Conservation (phyloP, 2,888 invertebrate genomes). For the Drosophila eohydei region DNA sequence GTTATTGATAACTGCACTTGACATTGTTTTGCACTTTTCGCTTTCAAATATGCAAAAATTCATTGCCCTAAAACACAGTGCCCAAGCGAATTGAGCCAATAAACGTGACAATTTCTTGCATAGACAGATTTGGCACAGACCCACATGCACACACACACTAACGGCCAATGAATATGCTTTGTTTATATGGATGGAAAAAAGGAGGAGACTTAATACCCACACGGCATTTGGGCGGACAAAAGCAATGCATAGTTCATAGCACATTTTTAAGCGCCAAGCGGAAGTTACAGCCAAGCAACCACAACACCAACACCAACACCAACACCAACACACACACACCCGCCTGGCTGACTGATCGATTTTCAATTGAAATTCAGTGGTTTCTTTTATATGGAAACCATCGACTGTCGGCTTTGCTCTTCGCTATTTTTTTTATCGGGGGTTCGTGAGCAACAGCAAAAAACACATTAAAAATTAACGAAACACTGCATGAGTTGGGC, state of each 20-base stretch:
- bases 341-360: constrained; percentile 64
- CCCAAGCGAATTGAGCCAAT: constrained; percentile 46
- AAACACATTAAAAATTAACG: neutral
- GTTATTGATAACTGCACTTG: constrained; percentile 38
- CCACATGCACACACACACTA: constrained; percentile 14
- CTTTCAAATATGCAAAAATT: constrained; percentile 43
- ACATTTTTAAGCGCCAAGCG: constrained; percentile 59
- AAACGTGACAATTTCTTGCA: constrained; percentile 64
- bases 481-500: neutral
- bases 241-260: constrained; percentile 66
- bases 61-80: constrained; percentile 48
- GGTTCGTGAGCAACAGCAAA: constrained; percentile 8
- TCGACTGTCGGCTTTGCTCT: constrained; percentile 35
- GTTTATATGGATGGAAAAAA: constrained; percentile 47
- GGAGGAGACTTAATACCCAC: constrained; percentile 37
- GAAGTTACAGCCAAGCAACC: constrained; percentile 57
- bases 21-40: constrained; percentile 51
- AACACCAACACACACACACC: constrained; percentile 12
- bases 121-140: constrained; percentile 46
- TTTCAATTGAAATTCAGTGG: constrained; percentile 77
- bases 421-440: constrained; percentile 18
- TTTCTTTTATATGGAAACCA: constrained; percentile 54
- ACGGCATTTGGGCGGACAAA: constrained; percentile 5
- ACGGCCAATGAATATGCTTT: constrained; percentile 55
- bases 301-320: constrained; percentile 21